Evolutionary conservation across 2,888 invertebrate species (phyloP), one percentile per base, ranked within the genome.

Genomic region (Dysmachus trigonus): DNA sequence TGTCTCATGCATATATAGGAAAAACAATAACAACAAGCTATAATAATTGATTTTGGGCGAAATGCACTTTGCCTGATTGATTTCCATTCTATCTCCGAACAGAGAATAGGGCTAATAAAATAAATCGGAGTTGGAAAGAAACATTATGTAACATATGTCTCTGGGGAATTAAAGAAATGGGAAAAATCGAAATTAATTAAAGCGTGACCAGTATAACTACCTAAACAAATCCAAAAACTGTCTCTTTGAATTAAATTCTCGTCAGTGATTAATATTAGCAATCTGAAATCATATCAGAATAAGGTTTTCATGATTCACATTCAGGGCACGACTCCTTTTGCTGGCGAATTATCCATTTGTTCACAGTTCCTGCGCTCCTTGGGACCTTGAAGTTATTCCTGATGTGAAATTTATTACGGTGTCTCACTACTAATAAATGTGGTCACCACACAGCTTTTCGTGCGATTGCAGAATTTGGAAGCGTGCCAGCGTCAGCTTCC

Each of bases 31-130:
- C 62, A 22, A 62, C 27, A 8, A 27, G 8, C 27, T 62, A 27
- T 77, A 77, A 38, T 77, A 77, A 33, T 38, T 77, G 77, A 77
- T 77, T 77, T 77, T 18, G 31, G 41, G 31, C n/a, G 22, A 41
- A 31, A 47, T 79, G 79, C 79, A 79, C 51, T 79, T 79, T 47
- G n/a, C 4, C 47, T 79, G 79, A 79, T 79, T 79, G 79, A 51
- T 79, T 47, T 47, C 47, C 18, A 22, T 0, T 41, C 22, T n/a
- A 62, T 62, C 27, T 62, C 22, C 7, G 62, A 22, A 22, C 10
- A 62, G 8, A 73, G 73, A 13, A 73, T 15, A 27, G 8, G 7
- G 62, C 27, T 27, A 62, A 22, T 62, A 62, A 62, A 27, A 62
- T 7, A 22, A 0, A 62, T 62, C n/a, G 62, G 7, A 27, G 22